Evolutionary conservation across 2,888 invertebrate species (phyloP).

Genomic region (Calliopum simillimum): DNA sequence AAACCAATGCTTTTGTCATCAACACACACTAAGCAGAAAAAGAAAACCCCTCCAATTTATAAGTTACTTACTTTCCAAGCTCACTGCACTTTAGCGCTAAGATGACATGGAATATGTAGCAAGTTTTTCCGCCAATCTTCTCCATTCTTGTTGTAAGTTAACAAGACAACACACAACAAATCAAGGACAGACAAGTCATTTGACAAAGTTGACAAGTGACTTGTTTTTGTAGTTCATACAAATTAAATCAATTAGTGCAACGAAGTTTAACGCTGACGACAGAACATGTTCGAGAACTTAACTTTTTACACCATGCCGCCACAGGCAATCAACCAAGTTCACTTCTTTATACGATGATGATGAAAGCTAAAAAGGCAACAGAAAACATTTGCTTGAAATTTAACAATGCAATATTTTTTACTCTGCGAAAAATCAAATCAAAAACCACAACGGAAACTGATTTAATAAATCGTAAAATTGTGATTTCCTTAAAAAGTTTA

Average conservation of each 20-base stretch:
- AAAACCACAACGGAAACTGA: neutral
- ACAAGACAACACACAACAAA: conserved; percentile 28
- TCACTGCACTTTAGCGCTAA: neutral
- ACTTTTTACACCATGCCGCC: neutral
- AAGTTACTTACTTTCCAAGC: neutral
- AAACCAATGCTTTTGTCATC: too few relatives aligned
- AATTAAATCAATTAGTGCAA: conserved; percentile 36
- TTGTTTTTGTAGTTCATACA: conserved; percentile 21
- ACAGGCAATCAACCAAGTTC: conserved; percentile 15
- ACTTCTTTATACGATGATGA: too few relatives aligned
- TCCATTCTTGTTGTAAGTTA: neutral
- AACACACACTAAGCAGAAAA: too few relatives aligned
- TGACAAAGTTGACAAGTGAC: conserved; percentile 24
- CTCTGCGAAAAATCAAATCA: too few relatives aligned
- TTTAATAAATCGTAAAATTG: conserved; percentile 2
- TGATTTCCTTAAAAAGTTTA: too few relatives aligned
- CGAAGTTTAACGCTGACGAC: neutral
- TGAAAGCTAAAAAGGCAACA: neutral
- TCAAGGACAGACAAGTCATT: conserved; percentile 19
- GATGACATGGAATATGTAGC: neutral
- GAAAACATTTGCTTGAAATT: conserved; percentile 4
- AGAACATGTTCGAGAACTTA: neutral
- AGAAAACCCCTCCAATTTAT: too few relatives aligned
- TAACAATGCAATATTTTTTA: too few relatives aligned
- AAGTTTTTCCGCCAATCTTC: neutral